Evolutionary conservation across 2,888 invertebrate genomes (phyloP).

Genomic region (Didymodactylos carnosus): DNA sequence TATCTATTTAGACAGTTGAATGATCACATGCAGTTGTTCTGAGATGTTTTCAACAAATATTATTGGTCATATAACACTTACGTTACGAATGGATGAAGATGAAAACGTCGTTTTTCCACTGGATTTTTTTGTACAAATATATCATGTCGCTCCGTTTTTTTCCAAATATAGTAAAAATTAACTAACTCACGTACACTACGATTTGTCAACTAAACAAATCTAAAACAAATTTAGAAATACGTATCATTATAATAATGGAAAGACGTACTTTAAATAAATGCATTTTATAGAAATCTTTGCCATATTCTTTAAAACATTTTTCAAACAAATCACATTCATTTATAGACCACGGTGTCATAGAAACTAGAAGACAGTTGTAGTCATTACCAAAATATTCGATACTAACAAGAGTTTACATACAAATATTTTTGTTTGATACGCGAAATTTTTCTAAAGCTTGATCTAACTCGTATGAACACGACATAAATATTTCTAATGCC

Average conservation of each 20-base stretch:
- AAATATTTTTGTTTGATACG: conserved; percentile 40
- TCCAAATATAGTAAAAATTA: conserved; percentile 78
- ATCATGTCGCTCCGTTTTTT: conserved; percentile 91
- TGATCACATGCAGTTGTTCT: too few relatives aligned
- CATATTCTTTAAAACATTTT: conserved; percentile 70
- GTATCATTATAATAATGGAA: conserved; percentile 16
- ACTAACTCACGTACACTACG: conserved; percentile 85
- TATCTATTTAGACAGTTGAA: too few relatives aligned
- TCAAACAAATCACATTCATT: conserved; percentile 92
- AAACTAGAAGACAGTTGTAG: neutral
- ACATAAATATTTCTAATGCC: neutral
- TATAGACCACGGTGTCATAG: conserved; percentile 65
- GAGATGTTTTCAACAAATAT: too few relatives aligned
- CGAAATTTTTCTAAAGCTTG: neutral
- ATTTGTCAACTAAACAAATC: conserved; percentile 49
- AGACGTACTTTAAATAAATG: neutral
- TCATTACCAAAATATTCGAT: too few relatives aligned
- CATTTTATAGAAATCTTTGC: conserved; percentile 95
- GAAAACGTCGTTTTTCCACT: conserved; percentile 74
- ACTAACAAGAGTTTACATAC: too few relatives aligned
- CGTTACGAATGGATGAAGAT: conserved; percentile 71
- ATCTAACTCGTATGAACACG: neutral
- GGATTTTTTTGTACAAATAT: conserved; percentile 59
- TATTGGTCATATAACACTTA: conserved; percentile 32
- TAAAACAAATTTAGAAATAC: conserved; percentile 13